Evolutionary conservation across 2,113 vertebrate genomes (phyloP), one percentile per base, ranked within the genome.

Genomic region (Perca fluviatilis): DNA sequence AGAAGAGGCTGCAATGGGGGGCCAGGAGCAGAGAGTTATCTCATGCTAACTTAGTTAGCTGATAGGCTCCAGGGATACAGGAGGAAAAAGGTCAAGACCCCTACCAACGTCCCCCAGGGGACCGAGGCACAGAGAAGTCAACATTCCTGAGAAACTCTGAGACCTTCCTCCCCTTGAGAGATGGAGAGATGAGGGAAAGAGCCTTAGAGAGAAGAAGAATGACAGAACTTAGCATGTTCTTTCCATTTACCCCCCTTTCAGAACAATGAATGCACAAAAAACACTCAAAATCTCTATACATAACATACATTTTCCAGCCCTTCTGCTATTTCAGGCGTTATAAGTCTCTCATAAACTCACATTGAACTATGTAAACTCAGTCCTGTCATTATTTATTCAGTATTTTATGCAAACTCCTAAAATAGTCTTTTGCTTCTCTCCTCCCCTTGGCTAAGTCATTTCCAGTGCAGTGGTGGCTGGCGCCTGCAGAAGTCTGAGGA

Each of bases 1-100:
- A 11, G 40, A 43, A 88, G 77, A 83, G 84, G 72, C 88, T 88
- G 83, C 49, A 85, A 33, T 47, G 70, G 57, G 70, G 80, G 77
- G 65, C 47, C 83, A 90, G 75, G 81, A 86, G 91, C 83, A 95
- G 89, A 94, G 96, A 96, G 96, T 97, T 98, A 97, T 95, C 95
- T 95, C 92, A 94, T 94, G 93, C 93, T 96, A 95, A 95, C 95
- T 95, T 92, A 95, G 94, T 96, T 96, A 96, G 95, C 94, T 91
- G 94, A 95, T 94, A 94, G 93, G 92, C 95, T 94, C 94, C 91
- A 91, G 95, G 94, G 94, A 95, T 86, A 89, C 88, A 90, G 91
- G 86, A 91, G 89, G 85, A 92, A 79, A 90, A 87, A 77, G 91
- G 90, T 91, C 90, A 91, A 90, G 93, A 96, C 93, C 95, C 91